Conservation (phyloP, 2,797 vertebrate genomes). For the Momotus momota region DNA sequence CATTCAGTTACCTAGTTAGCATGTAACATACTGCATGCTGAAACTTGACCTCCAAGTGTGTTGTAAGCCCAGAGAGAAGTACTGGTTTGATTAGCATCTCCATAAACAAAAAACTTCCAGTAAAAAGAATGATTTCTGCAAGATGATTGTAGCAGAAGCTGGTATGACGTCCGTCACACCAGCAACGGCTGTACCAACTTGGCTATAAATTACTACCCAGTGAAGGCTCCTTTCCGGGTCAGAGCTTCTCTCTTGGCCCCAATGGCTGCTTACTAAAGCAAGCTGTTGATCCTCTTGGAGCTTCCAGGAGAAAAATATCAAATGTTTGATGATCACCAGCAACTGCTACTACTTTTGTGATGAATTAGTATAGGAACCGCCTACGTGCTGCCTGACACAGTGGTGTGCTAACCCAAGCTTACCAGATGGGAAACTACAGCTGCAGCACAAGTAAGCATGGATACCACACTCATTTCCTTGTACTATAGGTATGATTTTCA, state of each 20-base stretch:
- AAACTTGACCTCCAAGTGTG: not conserved
- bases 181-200: not conserved
- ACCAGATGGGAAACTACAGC: rapidly evolving
- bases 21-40: not conserved
- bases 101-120: constrained; percentile 28
- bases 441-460: not conserved
- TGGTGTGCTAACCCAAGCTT: not conserved
- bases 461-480: not conserved
- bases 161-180: not conserved
- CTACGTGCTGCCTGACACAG: not conserved
- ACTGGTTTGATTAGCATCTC: not conserved
- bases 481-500: not conserved
- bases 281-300: not conserved
- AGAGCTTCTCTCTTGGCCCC: not conserved
- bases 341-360: not conserved
- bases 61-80: not conserved
- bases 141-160: not conserved
- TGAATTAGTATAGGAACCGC: not conserved
- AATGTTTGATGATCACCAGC: not conserved
- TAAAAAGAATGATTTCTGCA: not conserved
- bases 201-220: not conserved
- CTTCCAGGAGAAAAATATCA: not conserved
- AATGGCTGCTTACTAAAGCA: not conserved
- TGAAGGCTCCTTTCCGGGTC: not conserved
- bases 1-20: not conserved